Conservation (phyloP, 1,140 invertebrate genomes). For the Nasonia longicornis region DNA sequence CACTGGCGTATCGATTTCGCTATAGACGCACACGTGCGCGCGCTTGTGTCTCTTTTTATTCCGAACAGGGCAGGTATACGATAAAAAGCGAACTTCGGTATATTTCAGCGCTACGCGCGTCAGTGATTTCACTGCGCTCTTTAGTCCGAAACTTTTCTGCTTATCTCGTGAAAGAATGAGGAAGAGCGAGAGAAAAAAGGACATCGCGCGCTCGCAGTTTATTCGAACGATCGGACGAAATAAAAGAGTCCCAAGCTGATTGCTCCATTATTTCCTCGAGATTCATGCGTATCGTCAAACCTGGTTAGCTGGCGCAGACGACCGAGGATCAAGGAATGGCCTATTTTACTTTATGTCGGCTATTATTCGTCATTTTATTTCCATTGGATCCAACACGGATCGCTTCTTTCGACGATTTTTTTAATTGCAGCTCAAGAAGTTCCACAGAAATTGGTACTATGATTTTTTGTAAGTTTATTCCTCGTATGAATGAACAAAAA, state of each 20-base stretch:
- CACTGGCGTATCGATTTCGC: conserved; percentile 10
- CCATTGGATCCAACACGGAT: not conserved
- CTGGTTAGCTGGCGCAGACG: too few species aligned
- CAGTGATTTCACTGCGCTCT: conserved; percentile 11
- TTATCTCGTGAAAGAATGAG: conserved; percentile 8
- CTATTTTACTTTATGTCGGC: not conserved
- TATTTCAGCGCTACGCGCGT: not conserved
- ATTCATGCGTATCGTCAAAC: not conserved
- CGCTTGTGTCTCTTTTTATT: not conserved
- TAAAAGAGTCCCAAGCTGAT: conserved; percentile 2
- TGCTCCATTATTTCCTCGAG: conserved; percentile 14
- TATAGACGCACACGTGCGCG: not conserved
- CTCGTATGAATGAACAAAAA: too few species aligned
- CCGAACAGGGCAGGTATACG: not conserved
- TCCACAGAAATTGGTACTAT: too few species aligned
- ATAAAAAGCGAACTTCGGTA: conserved; percentile 16
- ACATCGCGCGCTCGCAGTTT: not conserved
- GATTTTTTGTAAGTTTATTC: too few species aligned
- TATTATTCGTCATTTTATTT: not conserved
- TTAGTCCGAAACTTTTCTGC: not conserved
- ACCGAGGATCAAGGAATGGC: not conserved
- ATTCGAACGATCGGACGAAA: conserved; percentile 12
- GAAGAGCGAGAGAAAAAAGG: not conserved
- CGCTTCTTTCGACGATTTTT: too few species aligned
- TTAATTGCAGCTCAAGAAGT: too few species aligned